These are phyloP conservation scores for Drosophila paranaensis DNA, from an alignment of 2,888 invertebrate species.

Conservation along the genomic window DNA sequence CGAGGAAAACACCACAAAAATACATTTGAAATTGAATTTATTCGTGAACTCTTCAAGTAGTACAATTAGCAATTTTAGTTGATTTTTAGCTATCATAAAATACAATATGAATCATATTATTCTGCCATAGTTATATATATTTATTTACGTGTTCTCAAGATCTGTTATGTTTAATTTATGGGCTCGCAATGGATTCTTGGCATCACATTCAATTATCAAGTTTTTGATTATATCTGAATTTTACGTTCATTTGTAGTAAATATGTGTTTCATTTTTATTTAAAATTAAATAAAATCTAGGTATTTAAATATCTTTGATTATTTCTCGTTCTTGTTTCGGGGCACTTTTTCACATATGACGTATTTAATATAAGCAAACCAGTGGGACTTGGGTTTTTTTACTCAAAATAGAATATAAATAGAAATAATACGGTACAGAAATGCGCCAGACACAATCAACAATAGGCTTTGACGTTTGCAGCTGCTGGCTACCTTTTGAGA, in stretches of 20 bases:
- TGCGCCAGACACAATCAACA: slow-evolving; percentile 1
- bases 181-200: slow-evolving; percentile 51
- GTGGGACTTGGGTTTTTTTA: not conserved
- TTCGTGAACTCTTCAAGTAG: slow-evolving; percentile 13
- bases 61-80: slow-evolving; percentile 16
- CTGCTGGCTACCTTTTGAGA: slow-evolving; percentile 14
- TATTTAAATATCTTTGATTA: not conserved
- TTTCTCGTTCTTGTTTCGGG: not conserved
- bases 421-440: not conserved
- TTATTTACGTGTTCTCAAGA: slow-evolving; percentile 7
- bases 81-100: slow-evolving; percentile 12
- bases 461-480: slow-evolving; percentile 18
- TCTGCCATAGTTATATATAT: slow-evolving; percentile 5
- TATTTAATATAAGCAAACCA: not conserved
- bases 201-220: slow-evolving; percentile 54
- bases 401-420: not conserved
- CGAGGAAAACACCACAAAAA: slow-evolving; percentile 11
- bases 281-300: not conserved
- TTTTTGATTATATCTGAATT: slow-evolving; percentile 9
- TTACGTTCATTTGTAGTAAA: not conserved
- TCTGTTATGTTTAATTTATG: slow-evolving; percentile 18
- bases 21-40: slow-evolving; percentile 17
- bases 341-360: not conserved
- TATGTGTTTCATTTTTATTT: not conserved
- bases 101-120: slow-evolving; percentile 11